Conservation (phyloP, 2,888 invertebrate genomes). For the Synanthedon andrenaeformis region DNA sequence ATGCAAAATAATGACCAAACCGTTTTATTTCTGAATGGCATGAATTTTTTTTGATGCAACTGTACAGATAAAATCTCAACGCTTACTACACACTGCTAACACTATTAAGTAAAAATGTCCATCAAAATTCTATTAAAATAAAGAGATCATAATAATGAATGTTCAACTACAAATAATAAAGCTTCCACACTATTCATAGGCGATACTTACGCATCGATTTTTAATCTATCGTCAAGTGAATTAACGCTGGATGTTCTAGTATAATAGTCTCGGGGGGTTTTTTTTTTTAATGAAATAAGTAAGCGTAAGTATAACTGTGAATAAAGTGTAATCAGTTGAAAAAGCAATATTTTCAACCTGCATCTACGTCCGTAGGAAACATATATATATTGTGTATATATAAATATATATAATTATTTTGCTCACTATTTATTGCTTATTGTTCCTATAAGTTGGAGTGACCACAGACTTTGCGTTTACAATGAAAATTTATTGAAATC, state of each 20-base stretch:
- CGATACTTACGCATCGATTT: slow-evolving; percentile 35
- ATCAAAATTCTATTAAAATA: slow-evolving; percentile 66
- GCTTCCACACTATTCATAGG: slow-evolving; percentile 45
- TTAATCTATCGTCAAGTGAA: slow-evolving; percentile 28
- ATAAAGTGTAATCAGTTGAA: slow-evolving; percentile 11
- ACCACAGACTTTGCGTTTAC: not conserved
- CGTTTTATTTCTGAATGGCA: slow-evolving; percentile 34
- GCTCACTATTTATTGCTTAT: slow-evolving; percentile 17
- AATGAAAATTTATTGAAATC: not conserved
- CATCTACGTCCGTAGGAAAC: not conserved
- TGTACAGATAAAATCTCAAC: slow-evolving; percentile 30
- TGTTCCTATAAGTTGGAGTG: slow-evolving; percentile 7
- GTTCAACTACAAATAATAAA: slow-evolving; percentile 63
- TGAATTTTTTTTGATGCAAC: slow-evolving; percentile 27
- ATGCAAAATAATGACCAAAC: slow-evolving; percentile 16
- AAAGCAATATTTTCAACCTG: slow-evolving; percentile 21
- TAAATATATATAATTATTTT: slow-evolving; percentile 11
- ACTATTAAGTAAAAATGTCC: slow-evolving; percentile 69
- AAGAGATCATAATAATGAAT: slow-evolving; percentile 55
- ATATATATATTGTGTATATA: not conserved
- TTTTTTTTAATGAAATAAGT: slow-evolving; percentile 2
- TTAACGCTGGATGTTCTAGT: slow-evolving; percentile 26
- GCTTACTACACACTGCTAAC: slow-evolving; percentile 44
- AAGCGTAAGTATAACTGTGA: slow-evolving; percentile 32
- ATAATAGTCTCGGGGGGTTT: not conserved